Conservation (phyloP, 2,888 invertebrate genomes). For the Oligia latruncula region DNA sequence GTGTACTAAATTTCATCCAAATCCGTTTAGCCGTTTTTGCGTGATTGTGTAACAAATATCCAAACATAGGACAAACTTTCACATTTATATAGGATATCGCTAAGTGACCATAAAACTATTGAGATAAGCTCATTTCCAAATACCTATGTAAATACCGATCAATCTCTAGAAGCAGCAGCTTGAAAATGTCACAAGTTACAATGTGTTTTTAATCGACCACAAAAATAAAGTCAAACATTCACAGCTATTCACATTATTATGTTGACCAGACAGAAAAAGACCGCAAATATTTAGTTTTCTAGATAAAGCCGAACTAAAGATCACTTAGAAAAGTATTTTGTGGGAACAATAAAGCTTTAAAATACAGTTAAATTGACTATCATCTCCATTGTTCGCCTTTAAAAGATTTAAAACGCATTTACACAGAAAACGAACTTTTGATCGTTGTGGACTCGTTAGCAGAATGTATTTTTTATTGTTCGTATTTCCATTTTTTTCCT, state of each 20-base stretch:
- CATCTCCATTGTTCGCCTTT: background rate
- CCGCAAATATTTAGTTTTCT: constrained; percentile 15
- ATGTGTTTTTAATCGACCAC: background rate
- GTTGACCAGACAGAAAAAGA: background rate
- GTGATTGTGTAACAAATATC: too few relatives aligned
- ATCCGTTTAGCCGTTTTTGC: too few relatives aligned
- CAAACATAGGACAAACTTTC: too few relatives aligned
- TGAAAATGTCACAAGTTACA: too few relatives aligned
- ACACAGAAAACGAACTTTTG: constrained; percentile 1
- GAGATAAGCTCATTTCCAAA: background rate
- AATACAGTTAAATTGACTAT: background rate
- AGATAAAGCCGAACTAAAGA: background rate
- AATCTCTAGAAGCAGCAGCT: background rate
- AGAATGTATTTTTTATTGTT: background rate
- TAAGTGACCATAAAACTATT: background rate
- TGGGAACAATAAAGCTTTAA: constrained; percentile 3
- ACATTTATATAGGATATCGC: background rate
- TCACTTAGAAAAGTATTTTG: background rate
- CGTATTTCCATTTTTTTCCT: background rate
- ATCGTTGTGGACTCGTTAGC: background rate
- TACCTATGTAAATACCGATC: background rate
- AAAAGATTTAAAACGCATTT: background rate
- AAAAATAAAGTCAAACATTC: constrained; percentile 8
- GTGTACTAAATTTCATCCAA: too few relatives aligned
- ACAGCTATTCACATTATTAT: constrained; percentile 9